These are phyloP conservation scores for Cataglyphis livida DNA, from an alignment of 2,888 invertebrate species.

Conservation along the genomic window DNA sequence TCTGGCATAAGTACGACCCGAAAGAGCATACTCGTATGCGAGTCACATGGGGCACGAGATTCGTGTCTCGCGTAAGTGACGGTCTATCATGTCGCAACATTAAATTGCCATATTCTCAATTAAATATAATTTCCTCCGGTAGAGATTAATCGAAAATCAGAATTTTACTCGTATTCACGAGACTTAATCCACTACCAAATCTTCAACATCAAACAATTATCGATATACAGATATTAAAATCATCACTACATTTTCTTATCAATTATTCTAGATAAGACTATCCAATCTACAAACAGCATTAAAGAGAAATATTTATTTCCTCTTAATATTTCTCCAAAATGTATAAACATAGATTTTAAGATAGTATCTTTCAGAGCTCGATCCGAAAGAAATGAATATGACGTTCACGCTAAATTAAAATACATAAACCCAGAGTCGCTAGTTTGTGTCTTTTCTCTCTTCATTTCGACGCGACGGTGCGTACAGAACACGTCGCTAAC, in stretches of 20 bases:
- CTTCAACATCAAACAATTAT: not conserved
- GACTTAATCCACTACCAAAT: not conserved
- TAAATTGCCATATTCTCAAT: not conserved
- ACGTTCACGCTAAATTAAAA: slow-evolving; percentile 18
- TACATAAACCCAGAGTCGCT: slow-evolving; percentile 22
- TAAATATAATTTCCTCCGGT: not conserved
- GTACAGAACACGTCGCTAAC: slow-evolving; percentile 62
- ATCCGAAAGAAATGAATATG: not conserved
- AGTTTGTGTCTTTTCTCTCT: slow-evolving; percentile 7
- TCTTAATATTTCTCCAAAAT: not conserved
- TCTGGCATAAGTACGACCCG: slow-evolving; percentile 55
- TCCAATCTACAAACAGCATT: not conserved
- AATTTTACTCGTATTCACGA: not conserved
- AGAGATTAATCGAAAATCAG: not conserved
- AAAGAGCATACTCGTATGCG: slow-evolving; percentile 26
- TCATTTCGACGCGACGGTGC: slow-evolving; percentile 49
- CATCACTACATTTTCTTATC: not conserved
- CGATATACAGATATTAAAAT: not conserved
- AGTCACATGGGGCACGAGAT: slow-evolving; percentile 15
- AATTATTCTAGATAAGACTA: not conserved
- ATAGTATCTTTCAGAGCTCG: not conserved
- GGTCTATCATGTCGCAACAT: slow-evolving; percentile 8
- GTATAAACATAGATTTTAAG: not conserved
- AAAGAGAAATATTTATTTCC: too few species aligned
- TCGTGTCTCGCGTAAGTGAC: slow-evolving; percentile 28